Percentiles rank a stretch among this genome's conserved stretches.
These are phyloP conservation scores for Drosophila emarginata DNA, from an alignment of 2,888 invertebrate species.

Conservation along the genomic window DNA sequence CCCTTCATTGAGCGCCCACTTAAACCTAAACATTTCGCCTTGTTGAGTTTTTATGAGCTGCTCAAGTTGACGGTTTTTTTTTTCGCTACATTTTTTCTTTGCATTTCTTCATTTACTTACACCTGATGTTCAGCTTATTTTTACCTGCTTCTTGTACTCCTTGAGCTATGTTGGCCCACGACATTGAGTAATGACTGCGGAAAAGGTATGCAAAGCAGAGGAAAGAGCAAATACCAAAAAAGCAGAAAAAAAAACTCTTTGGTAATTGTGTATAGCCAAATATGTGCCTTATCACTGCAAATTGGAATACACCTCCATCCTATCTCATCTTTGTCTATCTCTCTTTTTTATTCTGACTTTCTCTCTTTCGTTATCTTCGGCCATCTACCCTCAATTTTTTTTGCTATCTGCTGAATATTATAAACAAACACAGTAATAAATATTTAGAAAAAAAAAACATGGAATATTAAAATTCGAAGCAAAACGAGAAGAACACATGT, in stretches of 20 bases:
- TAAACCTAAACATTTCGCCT: slow-evolving; percentile 67
- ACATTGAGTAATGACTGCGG: slow-evolving; percentile 41
- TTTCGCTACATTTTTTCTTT: slow-evolving; percentile 17
- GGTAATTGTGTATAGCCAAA: slow-evolving; percentile 30
- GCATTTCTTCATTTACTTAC: slow-evolving; percentile 51
- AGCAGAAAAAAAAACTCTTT: background rate
- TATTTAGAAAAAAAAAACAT: too few relatives aligned
- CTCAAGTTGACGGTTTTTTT: slow-evolving; percentile 51
- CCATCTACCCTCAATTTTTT: too few relatives aligned
- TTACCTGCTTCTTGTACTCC: slow-evolving; percentile 31
- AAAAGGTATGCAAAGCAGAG: background rate
- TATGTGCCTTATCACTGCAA: slow-evolving; percentile 18
- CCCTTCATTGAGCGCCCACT: slow-evolving; percentile 45
- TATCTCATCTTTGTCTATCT: background rate
- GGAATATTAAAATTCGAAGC: too few relatives aligned
- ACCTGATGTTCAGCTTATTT: slow-evolving; percentile 59
- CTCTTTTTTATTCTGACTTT: background rate
- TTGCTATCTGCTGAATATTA: too few relatives aligned
- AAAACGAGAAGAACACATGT: too few relatives aligned
- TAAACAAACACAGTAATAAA: too few relatives aligned
- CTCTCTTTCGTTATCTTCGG: background rate
- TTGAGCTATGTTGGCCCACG: slow-evolving; percentile 16
- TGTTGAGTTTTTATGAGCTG: slow-evolving; percentile 70
- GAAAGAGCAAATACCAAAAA: background rate
- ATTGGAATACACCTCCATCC: background rate